Evolutionary conservation across 2,888 invertebrate genomes (phyloP).

Genomic region (Erebia aethiops): DNA sequence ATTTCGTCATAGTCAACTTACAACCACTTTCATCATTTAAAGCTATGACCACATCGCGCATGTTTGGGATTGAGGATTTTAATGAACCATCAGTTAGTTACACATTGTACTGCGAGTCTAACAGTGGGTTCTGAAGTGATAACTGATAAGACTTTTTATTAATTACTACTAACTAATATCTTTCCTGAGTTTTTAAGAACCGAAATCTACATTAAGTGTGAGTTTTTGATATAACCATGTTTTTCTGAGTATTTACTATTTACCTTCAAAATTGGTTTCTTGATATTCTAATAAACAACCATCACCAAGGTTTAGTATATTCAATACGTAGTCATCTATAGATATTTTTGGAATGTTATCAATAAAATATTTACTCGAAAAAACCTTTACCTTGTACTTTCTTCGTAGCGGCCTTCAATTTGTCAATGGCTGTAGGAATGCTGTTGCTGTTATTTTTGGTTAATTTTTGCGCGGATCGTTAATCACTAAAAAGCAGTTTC

Average conservation of each 20-base stretch:
- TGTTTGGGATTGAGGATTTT: neutral
- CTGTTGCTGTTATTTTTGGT: neutral
- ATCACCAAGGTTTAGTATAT: neutral
- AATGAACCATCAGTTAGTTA: slow-evolving; percentile 16
- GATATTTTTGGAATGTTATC: slow-evolving; percentile 2
- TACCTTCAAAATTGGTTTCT: neutral
- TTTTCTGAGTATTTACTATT: neutral
- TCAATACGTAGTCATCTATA: neutral
- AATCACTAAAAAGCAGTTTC: neutral
- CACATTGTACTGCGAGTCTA: neutral
- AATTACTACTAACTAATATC: neutral
- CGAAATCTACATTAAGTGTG: neutral
- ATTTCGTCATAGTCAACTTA: slow-evolving; percentile 24
- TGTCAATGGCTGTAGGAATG: neutral
- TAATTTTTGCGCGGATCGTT: neutral
- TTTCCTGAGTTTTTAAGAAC: neutral
- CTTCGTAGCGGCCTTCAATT: neutral
- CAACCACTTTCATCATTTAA: slow-evolving; percentile 15
- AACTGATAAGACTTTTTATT: neutral
- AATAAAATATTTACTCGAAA: neutral
- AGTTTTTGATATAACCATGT: neutral
- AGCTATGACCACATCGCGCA: slow-evolving; percentile 7
- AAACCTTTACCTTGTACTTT: slow-evolving; percentile 6
- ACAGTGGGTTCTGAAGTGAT: neutral
- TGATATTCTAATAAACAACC: neutral